Conservation (phyloP, 2,797 vertebrate genomes). For the Pipistrellus pygmaeus region DNA sequence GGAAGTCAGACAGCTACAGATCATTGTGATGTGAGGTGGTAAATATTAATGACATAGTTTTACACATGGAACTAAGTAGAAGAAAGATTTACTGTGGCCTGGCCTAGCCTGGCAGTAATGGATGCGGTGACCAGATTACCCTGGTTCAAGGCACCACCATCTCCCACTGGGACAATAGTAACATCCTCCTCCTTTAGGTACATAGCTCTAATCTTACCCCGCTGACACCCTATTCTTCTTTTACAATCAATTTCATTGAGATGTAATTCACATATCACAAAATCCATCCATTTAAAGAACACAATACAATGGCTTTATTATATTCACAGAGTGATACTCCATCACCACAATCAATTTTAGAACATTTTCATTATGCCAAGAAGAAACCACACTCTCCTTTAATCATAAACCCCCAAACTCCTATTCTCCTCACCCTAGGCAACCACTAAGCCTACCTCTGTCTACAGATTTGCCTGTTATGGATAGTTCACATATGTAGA, state of each 20-base stretch:
- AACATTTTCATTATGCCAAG: neutral
- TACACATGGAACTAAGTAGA: neutral
- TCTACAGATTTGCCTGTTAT: neutral
- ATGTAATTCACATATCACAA: neutral
- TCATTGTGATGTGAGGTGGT: neutral
- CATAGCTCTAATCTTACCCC: neutral
- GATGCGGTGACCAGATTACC: neutral
- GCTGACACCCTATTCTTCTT: neutral
- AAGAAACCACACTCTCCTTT: neutral
- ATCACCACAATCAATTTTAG: slow-evolving; percentile 21
- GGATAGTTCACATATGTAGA: neutral
- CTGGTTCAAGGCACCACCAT: neutral
- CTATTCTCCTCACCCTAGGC: neutral
- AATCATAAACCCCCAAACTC: neutral
- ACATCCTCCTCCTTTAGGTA: neutral
- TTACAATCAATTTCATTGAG: neutral
- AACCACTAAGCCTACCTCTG: neutral
- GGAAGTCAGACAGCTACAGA: neutral
- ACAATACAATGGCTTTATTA: neutral
- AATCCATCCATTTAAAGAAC: neutral
- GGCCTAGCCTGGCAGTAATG: too few relatives aligned
- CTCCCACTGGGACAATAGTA: neutral
- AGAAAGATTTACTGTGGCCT: neutral
- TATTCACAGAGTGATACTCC: neutral
- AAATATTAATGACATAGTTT: neutral